These are phyloP conservation scores for Dendrolimus pini DNA, from an alignment of 2,888 invertebrate species.

Conservation along the genomic window DNA sequence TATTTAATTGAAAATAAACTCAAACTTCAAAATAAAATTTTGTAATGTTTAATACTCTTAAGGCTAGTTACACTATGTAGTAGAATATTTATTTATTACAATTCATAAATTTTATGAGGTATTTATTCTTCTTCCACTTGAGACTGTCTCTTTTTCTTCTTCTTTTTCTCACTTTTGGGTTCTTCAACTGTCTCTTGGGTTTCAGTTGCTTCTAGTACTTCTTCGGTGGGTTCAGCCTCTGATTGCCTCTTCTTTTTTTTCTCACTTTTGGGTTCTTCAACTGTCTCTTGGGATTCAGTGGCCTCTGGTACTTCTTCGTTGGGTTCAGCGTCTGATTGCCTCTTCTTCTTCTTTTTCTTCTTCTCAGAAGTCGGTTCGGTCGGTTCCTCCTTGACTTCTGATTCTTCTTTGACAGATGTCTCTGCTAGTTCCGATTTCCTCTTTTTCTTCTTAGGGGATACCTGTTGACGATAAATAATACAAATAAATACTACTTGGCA, in stretches of 20 bases:
- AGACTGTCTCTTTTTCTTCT: slow-evolving; percentile 56
- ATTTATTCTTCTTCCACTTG: slow-evolving; percentile 43
- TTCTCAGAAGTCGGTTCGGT: slow-evolving; percentile 52
- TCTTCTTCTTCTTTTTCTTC: slow-evolving; percentile 74
- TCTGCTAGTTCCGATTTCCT: slow-evolving; percentile 33
- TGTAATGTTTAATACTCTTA: no score
- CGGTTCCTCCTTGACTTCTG: slow-evolving; percentile 20
- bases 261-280: slow-evolving; percentile 47
- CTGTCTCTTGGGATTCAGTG: slow-evolving; percentile 19
- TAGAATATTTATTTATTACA: no score
- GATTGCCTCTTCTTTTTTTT: slow-evolving; percentile 69
- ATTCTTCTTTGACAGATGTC: slow-evolving; percentile 17
- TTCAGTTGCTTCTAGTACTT: slow-evolving; percentile 24
- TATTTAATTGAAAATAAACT: no score
- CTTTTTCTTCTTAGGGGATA: slow-evolving; percentile 67
- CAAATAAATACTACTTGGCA: background rate
- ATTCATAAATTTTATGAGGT: slow-evolving; percentile 13
- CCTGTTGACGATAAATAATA: slow-evolving; percentile 22
- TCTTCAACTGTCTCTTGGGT: slow-evolving; percentile 25
- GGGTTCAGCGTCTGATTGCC: slow-evolving; percentile 53
- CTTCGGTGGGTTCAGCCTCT: slow-evolving; percentile 34
- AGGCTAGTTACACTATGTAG: no score
- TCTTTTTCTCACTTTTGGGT: slow-evolving; percentile 59
- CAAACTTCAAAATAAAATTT: no score
- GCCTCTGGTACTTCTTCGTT: slow-evolving; percentile 27